Evolutionary conservation across 2,113 vertebrate species (phyloP).

Genomic region (Turnix velox): DNA sequence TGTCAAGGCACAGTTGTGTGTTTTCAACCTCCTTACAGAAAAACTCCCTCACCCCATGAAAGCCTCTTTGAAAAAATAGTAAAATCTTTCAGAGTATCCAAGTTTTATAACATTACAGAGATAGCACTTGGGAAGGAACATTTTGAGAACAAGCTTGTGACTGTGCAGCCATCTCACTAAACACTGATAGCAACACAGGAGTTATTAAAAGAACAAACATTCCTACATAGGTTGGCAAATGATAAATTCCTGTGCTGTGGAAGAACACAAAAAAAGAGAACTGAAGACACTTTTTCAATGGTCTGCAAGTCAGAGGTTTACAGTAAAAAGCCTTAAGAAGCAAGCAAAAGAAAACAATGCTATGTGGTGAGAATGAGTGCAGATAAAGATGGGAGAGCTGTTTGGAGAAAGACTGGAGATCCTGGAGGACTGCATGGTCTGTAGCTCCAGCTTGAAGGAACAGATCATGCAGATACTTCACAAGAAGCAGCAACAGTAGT

Average conservation of each 20-base stretch:
- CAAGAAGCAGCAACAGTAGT: not conserved
- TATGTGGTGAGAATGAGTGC: fast-evolving
- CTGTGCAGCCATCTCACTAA: not conserved
- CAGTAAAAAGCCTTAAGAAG: not conserved
- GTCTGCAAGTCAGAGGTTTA: not conserved
- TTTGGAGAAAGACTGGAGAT: not conserved
- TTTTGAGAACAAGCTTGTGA: not conserved
- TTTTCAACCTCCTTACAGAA: not conserved
- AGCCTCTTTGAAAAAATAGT: not conserved
- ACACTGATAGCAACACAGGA: not conserved
- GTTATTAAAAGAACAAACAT: not conserved
- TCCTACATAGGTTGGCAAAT: not conserved
- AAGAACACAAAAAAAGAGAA: not conserved
- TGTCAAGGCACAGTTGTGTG: not conserved
- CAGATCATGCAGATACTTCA: not conserved
- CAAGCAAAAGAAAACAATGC: not conserved
- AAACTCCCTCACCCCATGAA: not conserved
- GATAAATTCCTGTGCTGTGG: not conserved
- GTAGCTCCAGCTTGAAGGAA: not conserved
- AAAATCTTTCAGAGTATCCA: not conserved
- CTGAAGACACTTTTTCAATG: not conserved
- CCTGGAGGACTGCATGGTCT: not conserved
- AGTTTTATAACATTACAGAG: not conserved
- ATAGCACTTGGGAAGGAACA: not conserved
- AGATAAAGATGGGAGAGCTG: not conserved